These are phyloP conservation scores for Drosophila rubida DNA, from an alignment of 2,888 invertebrate species.

Conservation along the genomic window DNA sequence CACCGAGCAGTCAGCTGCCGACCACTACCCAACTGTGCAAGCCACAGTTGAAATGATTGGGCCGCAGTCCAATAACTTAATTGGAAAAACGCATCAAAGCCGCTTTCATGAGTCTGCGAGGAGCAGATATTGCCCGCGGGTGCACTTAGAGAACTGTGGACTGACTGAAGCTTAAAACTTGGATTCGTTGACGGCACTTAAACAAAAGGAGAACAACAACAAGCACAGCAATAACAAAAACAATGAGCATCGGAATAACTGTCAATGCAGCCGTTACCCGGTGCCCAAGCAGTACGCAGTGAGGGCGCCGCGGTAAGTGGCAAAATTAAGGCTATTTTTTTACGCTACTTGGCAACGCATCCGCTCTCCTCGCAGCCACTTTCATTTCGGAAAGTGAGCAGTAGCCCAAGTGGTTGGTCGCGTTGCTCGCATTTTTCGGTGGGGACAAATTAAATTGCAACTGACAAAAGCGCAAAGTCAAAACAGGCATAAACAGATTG, in stretches of 20 bases:
- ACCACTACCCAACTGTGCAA: conserved; percentile 11
- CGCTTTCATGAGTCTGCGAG: conserved; percentile 25
- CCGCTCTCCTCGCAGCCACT: conserved; percentile 22
- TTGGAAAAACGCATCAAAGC: conserved; percentile 65
- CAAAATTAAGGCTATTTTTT: conserved; percentile 59
- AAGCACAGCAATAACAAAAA: conserved; percentile 1
- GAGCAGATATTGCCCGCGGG: conserved; percentile 26
- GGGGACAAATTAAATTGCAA: conserved; percentile 49
- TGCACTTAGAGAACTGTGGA: conserved; percentile 36
- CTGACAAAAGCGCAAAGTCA: conserved; percentile 45
- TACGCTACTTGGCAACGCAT: conserved; percentile 38
- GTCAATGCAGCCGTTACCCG: conserved; percentile 36
- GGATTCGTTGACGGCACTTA: conserved; percentile 27
- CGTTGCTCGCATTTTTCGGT: conserved; percentile 19
- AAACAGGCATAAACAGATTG: conserved; percentile 67
- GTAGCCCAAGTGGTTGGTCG: conserved; percentile 21
- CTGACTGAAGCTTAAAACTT: conserved; percentile 35
- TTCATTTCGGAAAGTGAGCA: conserved; percentile 18
- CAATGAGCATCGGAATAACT: conserved; percentile 11
- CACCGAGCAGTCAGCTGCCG: background rate
- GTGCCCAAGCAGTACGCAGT: conserved; percentile 5
- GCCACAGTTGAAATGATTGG: conserved; percentile 48
- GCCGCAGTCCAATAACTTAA: conserved; percentile 60
- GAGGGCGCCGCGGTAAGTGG: conserved; percentile 33
- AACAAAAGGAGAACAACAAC: conserved; percentile 9